A percentile compares a stretch with the other conserved stretches of the same genome.
These are phyloP conservation scores for Cyphomyrus plagiostoma DNA, from an alignment of 2,113 vertebrate genomes.

Conservation along the genomic window DNA sequence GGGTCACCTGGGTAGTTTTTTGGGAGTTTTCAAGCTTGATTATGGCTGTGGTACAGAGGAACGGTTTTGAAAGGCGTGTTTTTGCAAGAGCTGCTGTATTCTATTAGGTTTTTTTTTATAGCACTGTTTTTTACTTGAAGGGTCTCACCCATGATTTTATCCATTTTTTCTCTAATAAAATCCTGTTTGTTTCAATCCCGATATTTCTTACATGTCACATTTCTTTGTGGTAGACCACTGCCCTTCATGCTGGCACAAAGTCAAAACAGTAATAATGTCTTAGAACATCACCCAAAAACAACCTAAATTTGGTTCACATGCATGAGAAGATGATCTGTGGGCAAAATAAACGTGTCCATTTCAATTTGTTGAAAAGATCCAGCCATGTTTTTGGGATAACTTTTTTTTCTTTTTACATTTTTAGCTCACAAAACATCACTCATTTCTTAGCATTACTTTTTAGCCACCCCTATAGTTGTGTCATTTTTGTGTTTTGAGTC, in stretches of 20 bases:
- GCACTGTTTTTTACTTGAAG: background rate
- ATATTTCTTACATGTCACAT: background rate
- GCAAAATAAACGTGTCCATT: background rate
- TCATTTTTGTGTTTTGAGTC: background rate
- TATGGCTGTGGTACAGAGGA: background rate
- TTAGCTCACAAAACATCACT: background rate
- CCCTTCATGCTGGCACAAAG: background rate
- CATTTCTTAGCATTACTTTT: background rate
- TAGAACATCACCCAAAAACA: background rate
- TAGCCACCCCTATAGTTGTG: background rate
- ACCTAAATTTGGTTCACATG: background rate
- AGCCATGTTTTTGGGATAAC: background rate
- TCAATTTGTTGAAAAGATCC: background rate
- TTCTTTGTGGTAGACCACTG: background rate
- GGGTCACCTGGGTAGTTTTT: background rate
- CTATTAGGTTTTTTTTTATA: background rate
- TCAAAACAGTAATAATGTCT: background rate
- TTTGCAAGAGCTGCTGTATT: background rate
- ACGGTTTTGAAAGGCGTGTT: background rate
- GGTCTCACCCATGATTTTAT: background rate
- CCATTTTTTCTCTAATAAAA: background rate
- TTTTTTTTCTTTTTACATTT: background rate
- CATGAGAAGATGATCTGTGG: background rate
- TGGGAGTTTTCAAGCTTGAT: background rate
- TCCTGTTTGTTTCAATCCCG: background rate